These are phyloP conservation scores for Bovichtus diacanthus DNA, from an alignment of 2,797 vertebrate genomes.

Conservation along the genomic window DNA sequence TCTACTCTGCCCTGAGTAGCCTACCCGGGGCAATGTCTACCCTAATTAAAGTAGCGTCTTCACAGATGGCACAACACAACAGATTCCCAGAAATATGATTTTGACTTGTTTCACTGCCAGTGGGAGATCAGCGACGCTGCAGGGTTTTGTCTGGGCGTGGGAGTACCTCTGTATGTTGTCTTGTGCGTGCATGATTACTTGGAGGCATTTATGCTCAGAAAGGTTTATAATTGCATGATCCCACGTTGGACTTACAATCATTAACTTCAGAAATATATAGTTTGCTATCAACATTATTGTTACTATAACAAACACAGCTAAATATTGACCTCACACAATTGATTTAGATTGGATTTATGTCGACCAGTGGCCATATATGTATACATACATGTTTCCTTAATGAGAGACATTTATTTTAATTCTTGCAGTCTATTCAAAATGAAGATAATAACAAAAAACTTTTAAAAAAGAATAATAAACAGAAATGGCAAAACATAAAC, in stretches of 20 bases:
- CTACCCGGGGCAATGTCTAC: constrained; percentile 42
- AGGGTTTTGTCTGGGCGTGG: constrained; percentile 39
- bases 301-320: neutral
- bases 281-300: neutral
- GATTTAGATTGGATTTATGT: neutral
- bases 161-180: constrained; percentile 21
- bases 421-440: neutral
- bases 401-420: neutral
- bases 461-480: neutral
- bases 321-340: neutral
- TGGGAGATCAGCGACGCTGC: constrained; percentile 8
- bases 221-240: neutral
- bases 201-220: neutral
- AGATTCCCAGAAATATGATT: constrained; percentile 49
- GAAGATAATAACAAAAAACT: neutral
- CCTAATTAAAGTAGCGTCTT: constrained; percentile 71
- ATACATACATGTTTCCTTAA: neutral
- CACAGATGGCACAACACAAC: constrained; percentile 67
- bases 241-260: neutral
- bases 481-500: neutral
- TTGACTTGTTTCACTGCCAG: constrained; percentile 45
- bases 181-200: constrained; percentile 8
- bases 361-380: neutral
- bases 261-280: neutral
- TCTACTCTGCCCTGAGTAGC: constrained; percentile 29